Evolutionary conservation across 2,888 invertebrate species (phyloP).

Genomic region (Chaetogeoica ovagalla): DNA sequence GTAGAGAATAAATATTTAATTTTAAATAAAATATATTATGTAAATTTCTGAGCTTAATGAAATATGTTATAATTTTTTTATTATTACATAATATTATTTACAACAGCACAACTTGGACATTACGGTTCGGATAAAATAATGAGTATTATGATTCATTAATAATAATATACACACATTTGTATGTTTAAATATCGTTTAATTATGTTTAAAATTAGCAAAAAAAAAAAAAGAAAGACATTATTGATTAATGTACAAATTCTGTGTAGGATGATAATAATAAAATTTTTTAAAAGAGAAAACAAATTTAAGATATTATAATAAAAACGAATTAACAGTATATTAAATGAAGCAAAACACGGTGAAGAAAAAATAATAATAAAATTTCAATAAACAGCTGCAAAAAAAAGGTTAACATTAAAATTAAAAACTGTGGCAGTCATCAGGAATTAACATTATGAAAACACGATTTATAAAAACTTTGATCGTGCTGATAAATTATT

Average conservation of each 20-base stretch:
- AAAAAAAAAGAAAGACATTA: no score
- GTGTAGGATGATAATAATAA: slow-evolving; percentile 6
- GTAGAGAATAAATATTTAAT: no score
- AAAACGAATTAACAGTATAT: slow-evolving; percentile 5
- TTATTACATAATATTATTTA: no score
- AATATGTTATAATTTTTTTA: no score
- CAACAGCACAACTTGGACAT: no score
- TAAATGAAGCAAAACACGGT: slow-evolving; percentile 24
- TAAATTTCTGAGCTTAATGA: no score
- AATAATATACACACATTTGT: slow-evolving; percentile 16
- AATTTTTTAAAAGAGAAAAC: not conserved
- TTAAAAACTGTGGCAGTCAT: slow-evolving; percentile 20
- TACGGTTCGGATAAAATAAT: not conserved
- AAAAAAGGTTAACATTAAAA: slow-evolving; percentile 26
- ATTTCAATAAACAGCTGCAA: slow-evolving; percentile 15
- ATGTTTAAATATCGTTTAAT: not conserved
- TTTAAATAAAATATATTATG: no score
- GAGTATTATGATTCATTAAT: not conserved
- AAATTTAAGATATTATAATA: slow-evolving; percentile 17
- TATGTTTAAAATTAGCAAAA: slow-evolving; percentile 2
- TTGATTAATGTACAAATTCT: slow-evolving; percentile 9
- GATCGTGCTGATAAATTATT: not conserved
- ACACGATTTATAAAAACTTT: slow-evolving; percentile 11
- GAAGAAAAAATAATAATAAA: slow-evolving; percentile 18
- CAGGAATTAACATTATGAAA: slow-evolving; percentile 6